Evolutionary conservation across 2,113 vertebrate genomes (phyloP).

Genomic region (Leiothrix lutea): DNA sequence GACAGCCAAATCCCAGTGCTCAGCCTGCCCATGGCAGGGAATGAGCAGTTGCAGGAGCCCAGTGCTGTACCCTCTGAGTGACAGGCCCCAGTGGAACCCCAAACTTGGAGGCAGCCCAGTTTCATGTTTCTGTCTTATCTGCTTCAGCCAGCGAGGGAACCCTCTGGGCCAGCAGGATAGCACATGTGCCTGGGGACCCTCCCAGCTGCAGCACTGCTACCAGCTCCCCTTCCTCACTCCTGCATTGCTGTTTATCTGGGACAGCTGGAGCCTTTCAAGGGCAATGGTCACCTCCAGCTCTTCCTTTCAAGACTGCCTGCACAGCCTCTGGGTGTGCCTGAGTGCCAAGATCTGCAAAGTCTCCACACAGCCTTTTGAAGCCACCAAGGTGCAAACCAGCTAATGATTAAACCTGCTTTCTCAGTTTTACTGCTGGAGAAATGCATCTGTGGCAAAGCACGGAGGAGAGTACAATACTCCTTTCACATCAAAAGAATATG

Average conservation of each 20-base stretch:
- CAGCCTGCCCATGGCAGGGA: background rate
- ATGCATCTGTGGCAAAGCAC: background rate
- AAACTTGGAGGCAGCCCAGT: background rate
- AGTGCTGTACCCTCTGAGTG: background rate
- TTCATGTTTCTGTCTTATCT: background rate
- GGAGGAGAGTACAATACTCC: background rate
- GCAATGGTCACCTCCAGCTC: background rate
- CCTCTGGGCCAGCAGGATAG: background rate
- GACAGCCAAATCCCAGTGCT: background rate
- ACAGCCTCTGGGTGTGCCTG: background rate
- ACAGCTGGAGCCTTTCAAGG: background rate
- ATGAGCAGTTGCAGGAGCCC: background rate
- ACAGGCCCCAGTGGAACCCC: background rate
- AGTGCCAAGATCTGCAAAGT: background rate
- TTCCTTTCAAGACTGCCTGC: background rate
- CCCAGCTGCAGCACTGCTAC: background rate
- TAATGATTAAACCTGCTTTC: constrained; percentile 57
- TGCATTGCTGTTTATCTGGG: background rate
- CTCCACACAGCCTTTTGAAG: background rate
- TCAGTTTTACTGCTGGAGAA: constrained; percentile 6
- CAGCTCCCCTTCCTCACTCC: background rate
- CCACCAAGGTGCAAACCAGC: background rate
- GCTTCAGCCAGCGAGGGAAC: background rate
- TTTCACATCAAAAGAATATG: constrained; percentile 18
- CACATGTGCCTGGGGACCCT: background rate